Evolutionary conservation across 2,113 vertebrate genomes (phyloP), one percentile per base, ranked within the genome.

Genomic region (Rhineura floridana): DNA sequence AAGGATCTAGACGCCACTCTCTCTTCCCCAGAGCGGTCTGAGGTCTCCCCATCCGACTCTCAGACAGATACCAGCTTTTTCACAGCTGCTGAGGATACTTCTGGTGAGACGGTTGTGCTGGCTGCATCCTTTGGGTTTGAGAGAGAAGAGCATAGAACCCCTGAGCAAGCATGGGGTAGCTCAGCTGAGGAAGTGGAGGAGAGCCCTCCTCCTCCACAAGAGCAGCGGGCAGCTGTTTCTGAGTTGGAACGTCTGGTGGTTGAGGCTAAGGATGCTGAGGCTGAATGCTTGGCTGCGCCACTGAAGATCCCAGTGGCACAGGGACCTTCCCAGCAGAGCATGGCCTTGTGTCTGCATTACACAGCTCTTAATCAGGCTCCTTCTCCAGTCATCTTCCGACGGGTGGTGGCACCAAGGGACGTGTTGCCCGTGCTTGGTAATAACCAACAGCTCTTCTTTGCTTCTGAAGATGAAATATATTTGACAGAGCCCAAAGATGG

Each of bases 381-480:
- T 0, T 0, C 8, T 1, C 0, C 13, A 10, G 63, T 70, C 17
- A 33, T 0, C 2, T 23, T 63, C 3, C 46, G 15, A 7, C 36
- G 1, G 1, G 28, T 30, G 5, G 1, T 17, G 13, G 30, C 33
- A 6, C 79, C n/a, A 33, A 59, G 39, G 25, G 13, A 19, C 4
- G 1, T 2, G 11, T 8, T 25, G 0, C 13, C 25, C 0, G 15
- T 1, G 6, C 12, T 6, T 44, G 2, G 21, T 15, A 0, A 21
- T 0, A 3, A 0, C 46, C 80, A 19, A 2, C 73, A 0, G 6
- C 3, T 83, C 2, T 95, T 95, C 93, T 94, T 90, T 0, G 94
- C 94, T 39, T 93, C 94, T 2, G 91, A 93, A 82, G 79, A 62
- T 62, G 52, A 91, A 86, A 93, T 94, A 10, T 95, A 85, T 0